Evolutionary conservation across 2,797 vertebrate genomes (phyloP), one percentile per base, ranked within the genome.

Genomic region (Schizothorax lantsangensis): DNA sequence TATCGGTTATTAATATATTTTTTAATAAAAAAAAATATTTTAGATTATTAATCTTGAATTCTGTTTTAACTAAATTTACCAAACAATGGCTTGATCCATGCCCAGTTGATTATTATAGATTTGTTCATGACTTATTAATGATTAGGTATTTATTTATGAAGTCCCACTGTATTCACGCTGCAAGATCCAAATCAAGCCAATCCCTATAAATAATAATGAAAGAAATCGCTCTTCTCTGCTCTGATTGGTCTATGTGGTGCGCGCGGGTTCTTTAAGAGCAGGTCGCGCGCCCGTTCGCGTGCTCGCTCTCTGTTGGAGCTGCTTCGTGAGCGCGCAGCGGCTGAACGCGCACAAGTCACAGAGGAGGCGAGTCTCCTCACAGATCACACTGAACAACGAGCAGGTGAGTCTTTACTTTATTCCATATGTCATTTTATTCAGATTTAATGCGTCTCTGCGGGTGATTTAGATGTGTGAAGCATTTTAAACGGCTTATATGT

Each of bases 251-350:
- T 57, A 2, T 23, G n/a, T 30, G 4, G 6, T 14, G 15, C 17
- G 45, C 68, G 49, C 17, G 23, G 59, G 64, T 15, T 36, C 84
- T 85, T 85, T 85, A 85, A 79, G 74, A 33, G 10, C 64, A 30
- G 64, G 36, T 77, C 52, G 47, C 64, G 59, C 59, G 71, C 72
- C 40, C 6, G 15, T 36, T 19, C 17, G 69, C 38, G 26, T 26
- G 43, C 82, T 6, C 73, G 30, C 57, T 3, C 14, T n/a, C 82
- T 11, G n/a, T 4, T 17, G 17, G 54, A 62, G 45, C 21, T 47
- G 49, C 49, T 3, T 49, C 84, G 75, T 54, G 84, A 14, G 11
- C 84, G 84, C 84, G 77, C 77, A 19, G 6, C 11, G 40, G n/a
- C 14, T 26, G 26, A 73, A 83, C 81, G 68, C 81, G 52, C 81